Percentiles rank a stretch among this genome's conserved stretches.
These are phyloP conservation scores for Leptosomus discolor DNA, from an alignment of 2,113 vertebrate species.

Conservation along the genomic window DNA sequence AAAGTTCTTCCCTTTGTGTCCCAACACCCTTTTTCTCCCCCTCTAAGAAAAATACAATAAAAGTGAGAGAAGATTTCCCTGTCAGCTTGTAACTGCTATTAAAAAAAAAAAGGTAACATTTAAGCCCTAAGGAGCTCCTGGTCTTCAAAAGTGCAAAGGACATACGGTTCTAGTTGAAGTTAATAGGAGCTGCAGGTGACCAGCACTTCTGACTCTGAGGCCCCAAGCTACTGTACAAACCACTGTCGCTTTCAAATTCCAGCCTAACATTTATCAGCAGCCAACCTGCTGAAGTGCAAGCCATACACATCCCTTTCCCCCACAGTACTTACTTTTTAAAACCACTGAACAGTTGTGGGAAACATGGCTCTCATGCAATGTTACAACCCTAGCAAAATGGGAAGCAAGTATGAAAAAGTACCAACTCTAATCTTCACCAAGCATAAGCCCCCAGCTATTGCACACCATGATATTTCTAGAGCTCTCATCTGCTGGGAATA, in stretches of 20 bases:
- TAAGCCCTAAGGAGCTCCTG: background rate
- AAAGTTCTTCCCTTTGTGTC: background rate
- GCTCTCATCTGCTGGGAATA: background rate
- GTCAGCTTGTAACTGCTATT: background rate
- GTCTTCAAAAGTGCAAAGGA: slow-evolving; percentile 11
- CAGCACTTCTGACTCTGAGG: background rate
- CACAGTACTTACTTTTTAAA: background rate
- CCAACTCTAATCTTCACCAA: background rate
- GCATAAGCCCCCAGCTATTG: background rate
- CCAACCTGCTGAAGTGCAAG: background rate
- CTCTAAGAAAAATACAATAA: background rate
- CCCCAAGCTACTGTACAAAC: background rate
- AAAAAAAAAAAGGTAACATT: background rate
- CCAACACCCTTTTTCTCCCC: background rate
- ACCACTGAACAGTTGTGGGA: background rate
- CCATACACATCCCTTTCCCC: background rate
- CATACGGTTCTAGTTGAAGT: background rate
- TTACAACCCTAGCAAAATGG: background rate
- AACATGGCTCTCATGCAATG: background rate
- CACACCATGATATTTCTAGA: background rate
- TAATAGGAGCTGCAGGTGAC: slow-evolving; percentile 39
- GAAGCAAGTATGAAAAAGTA: background rate
- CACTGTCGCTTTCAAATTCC: slow-evolving; percentile 16
- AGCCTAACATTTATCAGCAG: background rate
- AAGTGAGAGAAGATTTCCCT: background rate